These are phyloP conservation scores for Homalodisca vitripennis DNA, from an alignment of 1,140 invertebrate genomes.

Conservation along the genomic window DNA sequence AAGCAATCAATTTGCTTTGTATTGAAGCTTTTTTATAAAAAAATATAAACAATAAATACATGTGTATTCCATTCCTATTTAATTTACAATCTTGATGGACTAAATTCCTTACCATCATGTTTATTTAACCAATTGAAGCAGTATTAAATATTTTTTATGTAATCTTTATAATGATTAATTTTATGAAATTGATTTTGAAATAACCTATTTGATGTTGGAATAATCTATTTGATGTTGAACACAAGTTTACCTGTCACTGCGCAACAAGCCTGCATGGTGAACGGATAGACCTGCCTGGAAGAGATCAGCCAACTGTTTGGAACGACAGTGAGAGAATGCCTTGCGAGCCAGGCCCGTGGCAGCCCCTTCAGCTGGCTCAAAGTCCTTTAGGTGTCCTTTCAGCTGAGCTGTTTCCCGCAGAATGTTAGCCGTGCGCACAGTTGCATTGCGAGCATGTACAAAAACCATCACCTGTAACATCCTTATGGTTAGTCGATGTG, in stretches of 20 bases:
- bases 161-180: no score
- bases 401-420: slow-evolving; percentile 75
- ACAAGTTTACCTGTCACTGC: slow-evolving; percentile 69
- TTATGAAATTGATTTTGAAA: no score
- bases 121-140: no score
- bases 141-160: no score
- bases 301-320: slow-evolving; percentile 76
- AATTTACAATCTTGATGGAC: no score
- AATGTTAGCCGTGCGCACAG: slow-evolving; percentile 79
- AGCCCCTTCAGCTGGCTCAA: slow-evolving; percentile 62
- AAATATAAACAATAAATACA: no score
- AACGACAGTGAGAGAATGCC: slow-evolving; percentile 66
- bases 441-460: slow-evolving; percentile 97
- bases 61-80: no score
- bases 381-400: slow-evolving; percentile 67
- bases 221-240: neutral
- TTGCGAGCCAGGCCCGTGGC: slow-evolving; percentile 61
- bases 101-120: no score
- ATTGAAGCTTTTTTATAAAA: no score
- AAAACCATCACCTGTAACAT: slow-evolving; percentile 89
- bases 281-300: slow-evolving; percentile 88
- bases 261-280: slow-evolving; percentile 95
- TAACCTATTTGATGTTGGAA: no score
- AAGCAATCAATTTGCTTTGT: no score
- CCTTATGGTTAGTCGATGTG: no score